phyloP scores from a whole-genome alignment of 2,888 invertebrate genomes.

The Syrphus vitripennis region DNA sequence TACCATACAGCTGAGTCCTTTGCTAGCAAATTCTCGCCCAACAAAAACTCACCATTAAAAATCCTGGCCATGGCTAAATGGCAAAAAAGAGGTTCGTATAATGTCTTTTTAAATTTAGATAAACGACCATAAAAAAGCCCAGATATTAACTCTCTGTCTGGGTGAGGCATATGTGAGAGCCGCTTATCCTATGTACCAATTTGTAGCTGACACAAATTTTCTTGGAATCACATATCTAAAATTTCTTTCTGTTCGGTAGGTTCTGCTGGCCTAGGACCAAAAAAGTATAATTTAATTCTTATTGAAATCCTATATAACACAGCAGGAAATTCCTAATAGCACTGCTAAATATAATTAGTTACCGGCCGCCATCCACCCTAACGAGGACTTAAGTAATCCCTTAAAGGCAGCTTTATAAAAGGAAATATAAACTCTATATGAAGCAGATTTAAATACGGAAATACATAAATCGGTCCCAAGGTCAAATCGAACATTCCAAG shows the following conservation, averaged over 20 bases:
- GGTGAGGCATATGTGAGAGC: conserved; percentile 26
- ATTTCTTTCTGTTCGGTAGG: neutral
- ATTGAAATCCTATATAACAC: neutral
- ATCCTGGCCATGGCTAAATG: neutral
- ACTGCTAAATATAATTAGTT: conserved; percentile 17
- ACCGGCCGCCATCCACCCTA: too few species aligned
- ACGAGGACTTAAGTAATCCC: conserved; percentile 14
- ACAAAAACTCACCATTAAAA: conserved; percentile 7
- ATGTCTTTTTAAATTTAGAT: conserved; percentile 45
- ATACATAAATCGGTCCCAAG: conserved; percentile 49
- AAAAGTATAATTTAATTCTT: conserved; percentile 8
- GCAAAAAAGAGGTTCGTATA: neutral
- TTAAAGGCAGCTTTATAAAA: neutral
- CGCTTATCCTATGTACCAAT: conserved; percentile 41
- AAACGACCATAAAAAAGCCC: conserved; percentile 30
- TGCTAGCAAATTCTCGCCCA: conserved; percentile 4
- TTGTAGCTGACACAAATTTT: conserved; percentile 30
- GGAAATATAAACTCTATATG: neutral
- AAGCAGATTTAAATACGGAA: neutral
- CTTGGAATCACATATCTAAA: conserved; percentile 44
- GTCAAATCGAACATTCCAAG: conserved; percentile 43
- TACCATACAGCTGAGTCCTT: neutral
- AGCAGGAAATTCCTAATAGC: neutral
- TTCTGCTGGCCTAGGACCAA: conserved; percentile 48
- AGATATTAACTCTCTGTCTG: conserved; percentile 28